Evolutionary conservation across 2,113 vertebrate species (phyloP), one percentile per base, ranked within the genome.

Genomic region (Sinocyclocheilus anophthalmus): DNA sequence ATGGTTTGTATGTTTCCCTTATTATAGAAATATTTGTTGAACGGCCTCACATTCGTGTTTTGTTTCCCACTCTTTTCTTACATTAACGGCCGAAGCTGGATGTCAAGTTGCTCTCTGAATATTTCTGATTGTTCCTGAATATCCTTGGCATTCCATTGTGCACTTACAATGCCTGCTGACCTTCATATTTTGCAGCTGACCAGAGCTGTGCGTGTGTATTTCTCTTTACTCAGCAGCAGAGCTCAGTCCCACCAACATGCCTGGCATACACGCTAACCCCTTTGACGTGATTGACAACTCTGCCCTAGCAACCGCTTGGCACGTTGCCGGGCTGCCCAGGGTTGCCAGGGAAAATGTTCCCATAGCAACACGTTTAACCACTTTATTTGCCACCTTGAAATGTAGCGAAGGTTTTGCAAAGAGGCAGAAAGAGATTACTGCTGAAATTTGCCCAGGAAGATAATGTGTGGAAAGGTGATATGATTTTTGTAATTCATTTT

Each of bases 221-320:
- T 84, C 69, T 77, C 87, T 88, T 80, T 81, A 87, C 79, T 37
- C 37, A 84, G 85, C 87, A 89, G 90, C 42, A 78, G 77, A 85
- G 88, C 88, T 88, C 82, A 88, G 85, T 75, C 78, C 88, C 86
- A 83, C 57, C 39, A 89, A 87, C 86, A 76, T 85, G 70, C 90
- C 91, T 90, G 88, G 84, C 84, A 87, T 89, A 88, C 89, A 88
- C 89, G 91, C 90, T 88, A 92, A 91, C 91, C 90, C 82, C 84
- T 89, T 78, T 88, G 53, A 89, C 63, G 61, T 86, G 88, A 93
- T 87, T 93, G 93, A 93, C 92, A 94, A 81, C 84, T 93, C 93
- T 95, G 94, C 94, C 92, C 90, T 95, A 90, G 94, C 92, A 95
- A 95, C 94, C 89, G 90, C 92, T 94, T 94, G 94, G 95, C 93